Percentiles rank a stretch among this genome's conserved stretches.
Conservation (phyloP, 2,888 invertebrate species). For the Hemistola chrysoprasaria region DNA sequence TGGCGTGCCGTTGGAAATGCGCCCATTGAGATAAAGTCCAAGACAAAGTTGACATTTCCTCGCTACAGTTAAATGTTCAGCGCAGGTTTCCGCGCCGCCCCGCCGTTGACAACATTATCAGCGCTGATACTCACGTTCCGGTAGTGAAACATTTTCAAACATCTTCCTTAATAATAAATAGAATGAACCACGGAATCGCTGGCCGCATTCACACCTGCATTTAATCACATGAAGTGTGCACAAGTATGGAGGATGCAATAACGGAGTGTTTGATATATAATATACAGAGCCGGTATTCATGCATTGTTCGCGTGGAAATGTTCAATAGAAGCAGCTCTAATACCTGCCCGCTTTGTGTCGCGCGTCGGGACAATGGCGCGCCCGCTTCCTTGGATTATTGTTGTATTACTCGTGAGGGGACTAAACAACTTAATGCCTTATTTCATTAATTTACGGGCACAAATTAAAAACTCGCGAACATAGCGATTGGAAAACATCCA, state of each 20-base stretch:
- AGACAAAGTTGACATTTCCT: constrained; percentile 30
- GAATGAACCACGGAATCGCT: background rate
- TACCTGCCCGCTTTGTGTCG: constrained; percentile 2
- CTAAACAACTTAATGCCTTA: too few relatives aligned
- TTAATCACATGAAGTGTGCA: background rate
- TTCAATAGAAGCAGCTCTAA: constrained; percentile 3
- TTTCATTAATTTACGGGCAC: too few relatives aligned
- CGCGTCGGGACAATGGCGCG: constrained; percentile 1
- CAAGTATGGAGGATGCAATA: background rate
- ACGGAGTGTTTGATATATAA: background rate
- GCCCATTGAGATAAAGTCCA: constrained; percentile 18
- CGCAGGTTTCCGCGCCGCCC: constrained; percentile 1
- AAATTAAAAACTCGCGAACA: too few relatives aligned
- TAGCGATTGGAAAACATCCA: too few relatives aligned
- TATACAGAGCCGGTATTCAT: background rate
- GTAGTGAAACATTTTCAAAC: constrained; percentile 19
- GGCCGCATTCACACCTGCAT: background rate
- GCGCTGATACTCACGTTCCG: constrained; percentile 27
- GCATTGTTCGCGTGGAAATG: constrained; percentile 3
- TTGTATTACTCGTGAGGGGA: too few relatives aligned
- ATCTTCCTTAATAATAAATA: constrained; percentile 18
- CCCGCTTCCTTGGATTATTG: background rate
- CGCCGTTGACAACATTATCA: constrained; percentile 30
- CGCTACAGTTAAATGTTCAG: constrained; percentile 17
- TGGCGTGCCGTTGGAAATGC: constrained; percentile 3